Percentiles rank a stretch among this genome's conserved stretches.
These are phyloP conservation scores for Leucoraja ocellata DNA, from an alignment of 2,797 vertebrate species.

Conservation along the genomic window DNA sequence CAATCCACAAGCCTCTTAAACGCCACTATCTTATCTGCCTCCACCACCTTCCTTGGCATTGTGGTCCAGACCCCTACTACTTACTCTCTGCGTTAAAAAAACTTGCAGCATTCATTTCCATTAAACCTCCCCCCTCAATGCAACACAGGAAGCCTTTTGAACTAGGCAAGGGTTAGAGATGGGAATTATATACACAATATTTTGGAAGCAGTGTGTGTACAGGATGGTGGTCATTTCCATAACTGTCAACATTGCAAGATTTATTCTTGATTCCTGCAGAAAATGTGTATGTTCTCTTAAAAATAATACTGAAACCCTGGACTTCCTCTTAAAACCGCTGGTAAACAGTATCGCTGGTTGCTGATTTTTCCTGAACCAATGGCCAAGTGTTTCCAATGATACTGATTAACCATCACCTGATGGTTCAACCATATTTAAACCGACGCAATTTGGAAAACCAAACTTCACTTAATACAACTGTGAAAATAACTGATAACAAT, in stretches of 20 bases:
- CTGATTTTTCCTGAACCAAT: neutral
- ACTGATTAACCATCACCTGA: neutral
- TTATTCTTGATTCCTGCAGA: neutral
- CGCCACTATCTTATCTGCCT: no score
- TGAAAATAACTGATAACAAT: neutral
- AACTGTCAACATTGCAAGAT: slow-evolving; percentile 3
- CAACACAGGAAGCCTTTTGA: neutral
- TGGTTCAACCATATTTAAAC: neutral
- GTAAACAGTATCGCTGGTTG: neutral
- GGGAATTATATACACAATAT: neutral
- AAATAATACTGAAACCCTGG: neutral
- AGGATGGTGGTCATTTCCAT: neutral
- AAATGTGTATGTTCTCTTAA: neutral
- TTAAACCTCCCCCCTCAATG: no score
- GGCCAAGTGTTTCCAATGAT: neutral
- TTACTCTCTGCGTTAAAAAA: no score
- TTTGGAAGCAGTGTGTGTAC: neutral
- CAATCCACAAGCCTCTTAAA: no score
- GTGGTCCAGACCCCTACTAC: no score
- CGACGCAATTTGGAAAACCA: neutral
- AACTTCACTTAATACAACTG: neutral
- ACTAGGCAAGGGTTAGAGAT: no score
- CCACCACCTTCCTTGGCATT: no score
- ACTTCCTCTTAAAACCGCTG: neutral
- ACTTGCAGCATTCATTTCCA: no score